Evolutionary conservation across 1,140 invertebrate species (phyloP).

Genomic region (Zaprionus ornatus): DNA sequence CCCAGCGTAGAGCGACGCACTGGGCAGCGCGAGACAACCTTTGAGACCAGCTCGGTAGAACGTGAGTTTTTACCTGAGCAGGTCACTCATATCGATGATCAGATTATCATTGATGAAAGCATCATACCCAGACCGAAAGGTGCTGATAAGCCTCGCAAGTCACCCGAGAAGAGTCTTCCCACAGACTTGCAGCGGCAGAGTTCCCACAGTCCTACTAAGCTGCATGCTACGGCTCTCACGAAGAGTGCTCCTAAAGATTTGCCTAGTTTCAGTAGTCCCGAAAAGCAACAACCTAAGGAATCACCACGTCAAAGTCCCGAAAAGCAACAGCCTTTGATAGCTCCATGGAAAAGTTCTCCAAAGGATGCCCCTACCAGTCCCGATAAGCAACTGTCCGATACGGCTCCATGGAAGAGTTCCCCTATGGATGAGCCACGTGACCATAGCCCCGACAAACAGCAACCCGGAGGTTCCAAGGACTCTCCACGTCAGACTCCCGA

Average conservation of each 20-base stretch:
- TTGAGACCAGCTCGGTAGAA: constrained; percentile 46
- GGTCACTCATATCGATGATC: constrained; percentile 47
- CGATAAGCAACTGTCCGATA: neutral
- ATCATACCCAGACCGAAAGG: constrained; percentile 10
- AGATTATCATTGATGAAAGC: constrained; percentile 59
- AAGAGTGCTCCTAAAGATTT: neutral
- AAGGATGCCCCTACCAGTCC: neutral
- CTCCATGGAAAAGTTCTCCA: neutral
- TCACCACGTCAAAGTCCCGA: constrained; percentile 12
- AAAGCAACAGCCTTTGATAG: constrained; percentile 1
- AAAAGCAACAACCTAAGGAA: neutral
- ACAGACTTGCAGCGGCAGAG: constrained; percentile 1
- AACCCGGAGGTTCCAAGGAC: neutral
- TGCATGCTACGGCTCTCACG: neutral
- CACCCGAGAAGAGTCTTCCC: neutral
- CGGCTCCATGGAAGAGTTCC: constrained; percentile 7
- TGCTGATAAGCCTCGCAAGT: constrained; percentile 24
- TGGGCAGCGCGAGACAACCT: constrained; percentile 64
- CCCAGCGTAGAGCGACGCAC: constrained; percentile 55
- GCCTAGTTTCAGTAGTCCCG: neutral
- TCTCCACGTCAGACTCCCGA: neutral
- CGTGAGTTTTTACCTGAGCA: constrained; percentile 46
- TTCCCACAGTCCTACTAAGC: constrained; percentile 10
- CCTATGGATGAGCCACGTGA: neutral
- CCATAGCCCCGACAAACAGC: neutral